phyloP scores from a whole-genome alignment of 2,888 invertebrate species.

The Pristionchus arcanus region DNA sequence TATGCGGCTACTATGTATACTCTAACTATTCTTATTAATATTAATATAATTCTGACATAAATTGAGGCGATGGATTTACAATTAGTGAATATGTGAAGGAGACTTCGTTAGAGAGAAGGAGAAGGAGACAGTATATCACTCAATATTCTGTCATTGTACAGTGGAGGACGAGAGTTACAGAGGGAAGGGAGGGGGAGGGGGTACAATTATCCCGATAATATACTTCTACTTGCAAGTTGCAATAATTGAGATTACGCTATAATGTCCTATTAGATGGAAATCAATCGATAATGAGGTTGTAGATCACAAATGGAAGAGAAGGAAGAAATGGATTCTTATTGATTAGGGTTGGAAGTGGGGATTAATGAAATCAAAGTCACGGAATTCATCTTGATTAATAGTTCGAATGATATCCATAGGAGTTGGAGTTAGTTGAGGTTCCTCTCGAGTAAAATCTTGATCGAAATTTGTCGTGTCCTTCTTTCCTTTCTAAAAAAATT shows the following conservation, averaged over 20 bases:
- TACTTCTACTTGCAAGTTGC: not conserved
- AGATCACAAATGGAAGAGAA: conserved; percentile 39
- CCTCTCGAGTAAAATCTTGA: conserved; percentile 98
- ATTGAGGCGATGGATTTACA: conserved; percentile 33
- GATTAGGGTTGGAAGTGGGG: conserved; percentile 84
- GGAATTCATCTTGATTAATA: conserved; percentile 98
- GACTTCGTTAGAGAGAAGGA: conserved; percentile 41
- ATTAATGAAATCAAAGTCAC: conserved; percentile 97
- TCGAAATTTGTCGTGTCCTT: conserved; percentile 99
- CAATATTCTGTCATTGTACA: not conserved
- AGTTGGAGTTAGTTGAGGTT: conserved; percentile 95
- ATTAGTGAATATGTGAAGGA: conserved; percentile 44
- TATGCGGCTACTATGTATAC: conserved; percentile 32
- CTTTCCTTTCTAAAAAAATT: conserved; percentile 89
- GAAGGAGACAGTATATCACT: not conserved
- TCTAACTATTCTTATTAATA: conserved; percentile 35
- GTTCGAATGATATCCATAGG: conserved; percentile 90
- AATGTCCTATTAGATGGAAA: not conserved
- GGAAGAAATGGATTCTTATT: not conserved
- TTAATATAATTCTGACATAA: conserved; percentile 32
- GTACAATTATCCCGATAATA: too few species aligned
- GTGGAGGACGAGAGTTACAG: not conserved
- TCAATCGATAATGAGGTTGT: conserved; percentile 27
- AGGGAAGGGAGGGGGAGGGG: not conserved
- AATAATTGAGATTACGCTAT: conserved; percentile 2